Base-by-base conservation (phyloP, 2,113 vertebrate species). In the Anthoscopus minutus region DNA sequence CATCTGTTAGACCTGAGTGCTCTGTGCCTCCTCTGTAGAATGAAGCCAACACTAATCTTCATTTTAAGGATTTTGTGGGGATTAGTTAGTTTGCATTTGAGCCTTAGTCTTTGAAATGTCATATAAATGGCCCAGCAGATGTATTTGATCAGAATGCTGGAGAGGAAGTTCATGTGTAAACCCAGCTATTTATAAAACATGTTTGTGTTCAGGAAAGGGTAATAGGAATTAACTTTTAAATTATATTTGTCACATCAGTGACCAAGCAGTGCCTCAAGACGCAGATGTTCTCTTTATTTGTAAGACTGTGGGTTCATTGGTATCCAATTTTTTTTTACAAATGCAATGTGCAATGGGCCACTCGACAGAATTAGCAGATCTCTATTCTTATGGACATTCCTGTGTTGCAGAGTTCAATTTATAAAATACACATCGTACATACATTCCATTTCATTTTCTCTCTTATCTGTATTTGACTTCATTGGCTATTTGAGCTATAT, bases 351-450 rank as follows among this genome's bases (percentile, higher is more conserved):
- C 69, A 66, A 4, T 65, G 40, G 54, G 15, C 33, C 35, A 51
- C 21, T 21, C 40, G 58, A 64, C 30, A 88, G 56, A 92, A 71
- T 67, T 67, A 74, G 11, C 15, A 84, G n/a, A 37, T 70, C 77
- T 71, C 53, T 67, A 9, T 65, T 81, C 20, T 65, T 76, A 30
- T 0, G 7, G 33, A 65, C 15, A 53, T 45, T 61, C 16, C n/a
- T 53, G 54, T 30, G 6, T 40, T 58, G 50, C 35, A 35, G 42
- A 77, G 35, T 44, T 93, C 45, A 58, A 19, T 78, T 74, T 81
- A 28, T 62, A 54, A 78, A 81, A 62, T 51, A 50, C 0, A 1
- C 1, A 2, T 61, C 0, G 0, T 38, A 42, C 37, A 66, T 7
- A 37, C 8, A 12, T 73, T 37, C 35, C 13, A 37, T 70, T 90